Evolutionary conservation across 2,888 invertebrate genomes (phyloP).

Genomic region (Scaptomyza flava): DNA sequence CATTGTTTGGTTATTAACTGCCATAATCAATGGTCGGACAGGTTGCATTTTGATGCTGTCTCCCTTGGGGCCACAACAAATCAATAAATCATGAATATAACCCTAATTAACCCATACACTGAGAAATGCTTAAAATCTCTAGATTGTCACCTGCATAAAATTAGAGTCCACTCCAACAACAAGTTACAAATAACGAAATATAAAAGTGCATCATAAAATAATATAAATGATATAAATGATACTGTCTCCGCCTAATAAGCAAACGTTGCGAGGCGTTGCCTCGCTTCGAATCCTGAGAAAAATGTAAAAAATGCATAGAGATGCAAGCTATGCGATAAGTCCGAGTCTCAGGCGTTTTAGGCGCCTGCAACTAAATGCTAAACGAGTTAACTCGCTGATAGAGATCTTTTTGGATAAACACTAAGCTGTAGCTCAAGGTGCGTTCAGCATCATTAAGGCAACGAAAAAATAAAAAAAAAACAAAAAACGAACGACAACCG

Average conservation of each 20-base stretch:
- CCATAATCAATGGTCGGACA: constrained; percentile 59
- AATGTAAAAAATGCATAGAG: constrained; percentile 42
- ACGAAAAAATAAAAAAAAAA: constrained; percentile 34
- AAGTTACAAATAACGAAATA: constrained; percentile 65
- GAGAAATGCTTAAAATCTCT: constrained; percentile 14
- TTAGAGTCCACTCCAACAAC: constrained; percentile 37
- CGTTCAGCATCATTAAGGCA: constrained; percentile 74
- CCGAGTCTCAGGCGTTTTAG: constrained; percentile 48
- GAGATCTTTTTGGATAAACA: constrained; percentile 73
- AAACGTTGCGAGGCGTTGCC: constrained; percentile 58
- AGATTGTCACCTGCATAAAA: constrained; percentile 68
- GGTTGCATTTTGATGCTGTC: constrained; percentile 48
- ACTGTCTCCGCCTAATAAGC: constrained; percentile 78
- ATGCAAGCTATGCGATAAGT: constrained; percentile 72
- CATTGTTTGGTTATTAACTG: constrained; percentile 46
- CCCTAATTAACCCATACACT: constrained; percentile 70
- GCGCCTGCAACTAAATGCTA: constrained; percentile 82
- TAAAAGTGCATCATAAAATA: constrained; percentile 67
- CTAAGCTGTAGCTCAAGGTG: constrained; percentile 73
- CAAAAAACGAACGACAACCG: constrained; percentile 18
- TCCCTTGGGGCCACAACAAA: constrained; percentile 33
- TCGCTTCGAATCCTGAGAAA: constrained; percentile 57
- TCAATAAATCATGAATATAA: constrained; percentile 76
- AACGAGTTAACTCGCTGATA: constrained; percentile 82
- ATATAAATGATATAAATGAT: constrained; percentile 80